Conservation (phyloP, 2,797 vertebrate species). For the Pangasius krempfi region DNA sequence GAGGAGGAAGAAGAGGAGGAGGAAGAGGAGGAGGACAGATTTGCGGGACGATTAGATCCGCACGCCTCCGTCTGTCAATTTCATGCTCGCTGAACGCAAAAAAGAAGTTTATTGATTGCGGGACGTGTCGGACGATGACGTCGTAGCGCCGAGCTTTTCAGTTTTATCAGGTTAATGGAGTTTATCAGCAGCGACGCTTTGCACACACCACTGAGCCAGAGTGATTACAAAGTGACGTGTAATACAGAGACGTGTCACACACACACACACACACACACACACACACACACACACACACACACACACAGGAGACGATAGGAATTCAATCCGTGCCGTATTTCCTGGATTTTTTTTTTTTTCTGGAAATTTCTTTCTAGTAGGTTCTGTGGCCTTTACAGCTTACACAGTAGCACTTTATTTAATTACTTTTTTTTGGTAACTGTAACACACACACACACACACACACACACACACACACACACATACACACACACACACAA, state of each 20-base stretch:
- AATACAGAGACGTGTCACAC: neutral
- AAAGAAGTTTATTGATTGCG: slow-evolving; percentile 33
- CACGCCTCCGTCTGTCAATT: slow-evolving; percentile 47
- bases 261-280: neutral
- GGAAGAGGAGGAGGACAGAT: slow-evolving; percentile 26
- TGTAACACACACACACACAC: neutral
- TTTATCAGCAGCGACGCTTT: neutral
- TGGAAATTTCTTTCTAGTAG: too few relatives aligned
- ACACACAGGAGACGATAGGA: too few relatives aligned
- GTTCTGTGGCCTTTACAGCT: too few relatives aligned
- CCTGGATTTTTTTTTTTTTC: too few relatives aligned
- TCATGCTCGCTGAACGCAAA: slow-evolving; percentile 48
- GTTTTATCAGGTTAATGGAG: slow-evolving; percentile 11
- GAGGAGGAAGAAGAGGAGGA: neutral
- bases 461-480: too few relatives aligned
- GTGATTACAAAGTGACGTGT: neutral
- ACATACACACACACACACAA: too few relatives aligned
- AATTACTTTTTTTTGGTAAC: too few relatives aligned
- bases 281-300: neutral
- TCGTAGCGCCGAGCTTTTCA: neutral
- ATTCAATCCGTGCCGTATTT: too few relatives aligned
- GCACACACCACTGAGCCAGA: neutral
- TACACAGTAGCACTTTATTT: too few relatives aligned
- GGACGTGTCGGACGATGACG: slow-evolving; percentile 38
- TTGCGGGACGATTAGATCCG: slow-evolving; percentile 23